Percentiles rank a stretch among this genome's conserved stretches.
phyloP scores from a whole-genome alignment of 2,888 invertebrate genomes.

The Noctua comes region DNA sequence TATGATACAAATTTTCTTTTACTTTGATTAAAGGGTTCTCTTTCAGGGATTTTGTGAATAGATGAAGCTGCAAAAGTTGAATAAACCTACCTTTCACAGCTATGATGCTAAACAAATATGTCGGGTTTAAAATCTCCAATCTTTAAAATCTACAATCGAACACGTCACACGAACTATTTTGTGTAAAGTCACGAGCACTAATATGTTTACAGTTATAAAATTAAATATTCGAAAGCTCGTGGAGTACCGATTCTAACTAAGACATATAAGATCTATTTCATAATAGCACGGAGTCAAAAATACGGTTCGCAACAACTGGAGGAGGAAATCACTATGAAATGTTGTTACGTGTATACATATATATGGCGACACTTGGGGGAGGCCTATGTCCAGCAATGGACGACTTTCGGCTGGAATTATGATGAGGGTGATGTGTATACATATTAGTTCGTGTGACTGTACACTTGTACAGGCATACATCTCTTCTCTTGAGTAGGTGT shows the following conservation, averaged over 20 bases:
- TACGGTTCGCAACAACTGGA: not conserved
- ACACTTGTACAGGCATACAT: not conserved
- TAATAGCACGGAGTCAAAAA: not conserved
- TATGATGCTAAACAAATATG: not conserved
- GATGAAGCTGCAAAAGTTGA: not conserved
- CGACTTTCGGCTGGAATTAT: no score
- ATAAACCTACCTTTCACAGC: not conserved
- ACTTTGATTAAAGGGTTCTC: not conserved
- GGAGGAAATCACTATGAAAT: not conserved
- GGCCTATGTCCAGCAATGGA: no score
- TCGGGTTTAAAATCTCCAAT: not conserved
- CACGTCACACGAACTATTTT: no score
- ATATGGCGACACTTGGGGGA: no score
- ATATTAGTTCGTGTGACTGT: not conserved
- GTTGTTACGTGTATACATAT: not conserved
- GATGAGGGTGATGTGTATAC: no score
- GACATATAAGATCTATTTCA: not conserved
- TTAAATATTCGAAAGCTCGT: not conserved
- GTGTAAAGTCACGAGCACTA: no score
- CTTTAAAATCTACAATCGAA: not conserved
- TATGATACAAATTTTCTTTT: conserved; percentile 20
- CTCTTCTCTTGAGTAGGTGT: no score
- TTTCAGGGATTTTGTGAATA: not conserved
- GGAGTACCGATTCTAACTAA: not conserved
- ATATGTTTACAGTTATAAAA: not conserved